These are phyloP conservation scores for Pseudotriccus pelzelni DNA, from an alignment of 2,797 vertebrate species.

Conservation along the genomic window DNA sequence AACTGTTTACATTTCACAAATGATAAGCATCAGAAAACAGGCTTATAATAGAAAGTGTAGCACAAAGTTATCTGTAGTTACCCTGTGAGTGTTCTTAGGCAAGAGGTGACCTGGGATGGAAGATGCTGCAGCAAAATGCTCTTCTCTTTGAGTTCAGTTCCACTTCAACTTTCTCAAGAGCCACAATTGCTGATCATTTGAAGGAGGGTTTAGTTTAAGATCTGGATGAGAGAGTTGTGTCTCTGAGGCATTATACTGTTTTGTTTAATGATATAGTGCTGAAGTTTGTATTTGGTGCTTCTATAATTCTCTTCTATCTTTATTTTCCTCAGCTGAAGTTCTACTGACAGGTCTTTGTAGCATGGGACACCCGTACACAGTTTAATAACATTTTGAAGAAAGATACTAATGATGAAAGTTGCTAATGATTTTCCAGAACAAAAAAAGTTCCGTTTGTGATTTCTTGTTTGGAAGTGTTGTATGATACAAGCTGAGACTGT, in stretches of 20 bases:
- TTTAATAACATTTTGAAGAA: not conserved
- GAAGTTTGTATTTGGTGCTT: not conserved
- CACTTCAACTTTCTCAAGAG: not conserved
- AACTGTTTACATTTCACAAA: not conserved
- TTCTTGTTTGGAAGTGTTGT: not conserved
- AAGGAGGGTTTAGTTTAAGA: not conserved
- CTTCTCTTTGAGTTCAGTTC: not conserved
- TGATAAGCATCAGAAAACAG: not conserved
- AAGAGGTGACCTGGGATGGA: not conserved
- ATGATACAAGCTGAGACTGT: not conserved
- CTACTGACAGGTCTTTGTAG: not conserved
- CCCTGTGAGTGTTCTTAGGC: not conserved
- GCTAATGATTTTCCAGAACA: not conserved
- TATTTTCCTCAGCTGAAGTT: not conserved
- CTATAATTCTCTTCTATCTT: not conserved
- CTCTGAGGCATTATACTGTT: not conserved
- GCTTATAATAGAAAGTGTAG: not conserved
- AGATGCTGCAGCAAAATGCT: not conserved
- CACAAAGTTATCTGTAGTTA: not conserved
- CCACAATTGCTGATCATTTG: not conserved
- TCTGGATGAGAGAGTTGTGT: not conserved
- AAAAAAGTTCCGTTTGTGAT: not conserved
- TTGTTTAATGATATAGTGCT: not conserved
- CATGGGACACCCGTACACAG: not conserved
- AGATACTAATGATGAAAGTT: not conserved